Percentiles rank a stretch among this genome's conserved stretches.
phyloP scores from a whole-genome alignment of 2,888 invertebrate species.

The Leptopilina myrica region DNA sequence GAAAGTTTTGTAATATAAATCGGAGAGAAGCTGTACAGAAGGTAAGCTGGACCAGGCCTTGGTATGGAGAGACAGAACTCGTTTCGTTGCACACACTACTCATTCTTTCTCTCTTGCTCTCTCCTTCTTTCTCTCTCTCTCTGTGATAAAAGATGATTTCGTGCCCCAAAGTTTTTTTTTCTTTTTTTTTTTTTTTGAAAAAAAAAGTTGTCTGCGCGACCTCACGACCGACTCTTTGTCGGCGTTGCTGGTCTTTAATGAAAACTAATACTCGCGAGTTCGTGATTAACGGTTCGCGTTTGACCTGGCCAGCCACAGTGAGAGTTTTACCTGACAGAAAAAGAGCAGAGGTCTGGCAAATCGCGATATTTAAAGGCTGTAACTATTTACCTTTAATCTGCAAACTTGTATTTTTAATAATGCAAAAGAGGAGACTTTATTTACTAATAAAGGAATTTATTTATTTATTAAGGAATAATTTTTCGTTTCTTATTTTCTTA shows the following conservation, averaged over 20 bases:
- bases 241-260: conserved; percentile 53
- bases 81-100: conserved; percentile 2
- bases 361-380: neutral
- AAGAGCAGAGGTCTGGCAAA: neutral
- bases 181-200: neutral
- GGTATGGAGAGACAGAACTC: conserved; percentile 17
- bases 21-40: conserved; percentile 15
- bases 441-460: too few species aligned
- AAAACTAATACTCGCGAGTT: conserved; percentile 55
- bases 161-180: conserved; percentile 48
- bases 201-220: conserved; percentile 44
- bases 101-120: too few species aligned
- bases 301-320: conserved; percentile 12
- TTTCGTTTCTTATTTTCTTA: too few species aligned
- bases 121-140: neutral
- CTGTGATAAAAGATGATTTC: conserved; percentile 50
- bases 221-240: conserved; percentile 55
- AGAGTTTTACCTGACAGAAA: neutral
- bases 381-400: neutral
- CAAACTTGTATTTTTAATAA: neutral
- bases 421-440: neutral
- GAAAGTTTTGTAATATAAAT: conserved; percentile 36
- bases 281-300: conserved; percentile 56
- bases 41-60: neutral
- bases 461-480: too few species aligned